A percentile compares a stretch with the other conserved stretches of the same genome.
These are phyloP conservation scores for Drosophila malerkotliana DNA, from an alignment of 1,140 invertebrate species.

Conservation along the genomic window DNA sequence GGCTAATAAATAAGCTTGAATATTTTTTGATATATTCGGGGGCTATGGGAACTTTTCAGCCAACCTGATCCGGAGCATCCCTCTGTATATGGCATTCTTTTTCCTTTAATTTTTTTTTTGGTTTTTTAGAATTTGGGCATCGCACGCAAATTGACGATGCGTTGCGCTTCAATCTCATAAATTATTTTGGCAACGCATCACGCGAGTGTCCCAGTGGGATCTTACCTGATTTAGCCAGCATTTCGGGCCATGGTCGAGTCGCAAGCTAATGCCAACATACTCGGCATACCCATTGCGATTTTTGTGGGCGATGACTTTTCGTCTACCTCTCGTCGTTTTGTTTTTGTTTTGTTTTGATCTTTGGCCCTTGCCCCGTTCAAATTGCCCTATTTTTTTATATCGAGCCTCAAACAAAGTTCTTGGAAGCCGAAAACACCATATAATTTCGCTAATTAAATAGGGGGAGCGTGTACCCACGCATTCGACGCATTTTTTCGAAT, in stretches of 20 bases:
- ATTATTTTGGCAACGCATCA: conserved; percentile 83
- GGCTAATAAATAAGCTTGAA: conserved; percentile 46
- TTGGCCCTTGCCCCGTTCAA: conserved; percentile 71
- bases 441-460: conserved; percentile 83
- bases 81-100: conserved; percentile 47
- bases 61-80: conserved; percentile 2
- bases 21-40: conserved; percentile 40
- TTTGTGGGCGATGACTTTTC: conserved; percentile 82
- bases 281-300: conserved; percentile 64
- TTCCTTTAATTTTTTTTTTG: conserved; percentile 9
- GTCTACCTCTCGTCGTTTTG: conserved; percentile 59
- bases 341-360: conserved; percentile 71
- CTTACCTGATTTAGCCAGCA: conserved; percentile 69
- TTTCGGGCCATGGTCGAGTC: conserved; percentile 27
- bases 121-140: conserved; percentile 14
- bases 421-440: conserved; percentile 73
- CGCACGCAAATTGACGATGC: conserved; percentile 81
- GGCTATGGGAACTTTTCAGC: conserved; percentile 50
- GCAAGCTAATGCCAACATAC: conserved; percentile 69
- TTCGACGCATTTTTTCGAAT: conserved; percentile 16
- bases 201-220: conserved; percentile 68
- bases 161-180: conserved; percentile 78
- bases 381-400: conserved; percentile 67
- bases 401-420: conserved; percentile 61
- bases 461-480: conserved; percentile 69